Percentiles rank a stretch among this genome's conserved stretches.
phyloP scores from a whole-genome alignment of 2,888 invertebrate genomes.

The Sarcophaga variegata region DNA sequence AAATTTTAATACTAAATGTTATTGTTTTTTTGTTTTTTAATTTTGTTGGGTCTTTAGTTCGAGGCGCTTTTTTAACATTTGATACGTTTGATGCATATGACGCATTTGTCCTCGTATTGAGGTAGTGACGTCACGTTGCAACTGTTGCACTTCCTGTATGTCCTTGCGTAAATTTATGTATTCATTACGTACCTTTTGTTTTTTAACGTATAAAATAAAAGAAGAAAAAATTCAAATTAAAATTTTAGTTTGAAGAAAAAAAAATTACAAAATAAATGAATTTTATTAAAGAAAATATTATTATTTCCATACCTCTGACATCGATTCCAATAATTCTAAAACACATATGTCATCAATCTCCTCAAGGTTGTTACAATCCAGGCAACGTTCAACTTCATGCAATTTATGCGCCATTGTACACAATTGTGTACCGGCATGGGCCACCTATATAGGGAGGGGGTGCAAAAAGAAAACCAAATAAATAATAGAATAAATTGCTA shows the following conservation, averaged over 20 bases:
- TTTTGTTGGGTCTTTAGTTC: conserved; percentile 78
- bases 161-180: conserved; percentile 90
- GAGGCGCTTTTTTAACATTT: conserved; percentile 87
- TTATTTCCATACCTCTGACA: conserved; percentile 86
- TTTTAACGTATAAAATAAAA: conserved; percentile 80
- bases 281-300: not conserved
- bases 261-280: not conserved
- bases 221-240: not conserved
- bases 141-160: conserved; percentile 89
- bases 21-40: conserved; percentile 28
- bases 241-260: not conserved
- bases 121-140: conserved; percentile 89
- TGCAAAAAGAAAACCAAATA: conserved; percentile 4
- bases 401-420: conserved; percentile 89
- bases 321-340: conserved; percentile 88
- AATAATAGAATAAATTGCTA: not conserved
- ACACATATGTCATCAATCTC: conserved; percentile 85
- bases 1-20: not conserved
- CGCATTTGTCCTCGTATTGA: conserved; percentile 88
- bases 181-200: conserved; percentile 88
- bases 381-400: conserved; percentile 86
- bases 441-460: conserved; percentile 83
- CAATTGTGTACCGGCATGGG: conserved; percentile 88
- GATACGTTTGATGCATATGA: conserved; percentile 87
- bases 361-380: conserved; percentile 75